Conservation (phyloP, 2,113 vertebrate species). For the Phocoena phocoena region DNA sequence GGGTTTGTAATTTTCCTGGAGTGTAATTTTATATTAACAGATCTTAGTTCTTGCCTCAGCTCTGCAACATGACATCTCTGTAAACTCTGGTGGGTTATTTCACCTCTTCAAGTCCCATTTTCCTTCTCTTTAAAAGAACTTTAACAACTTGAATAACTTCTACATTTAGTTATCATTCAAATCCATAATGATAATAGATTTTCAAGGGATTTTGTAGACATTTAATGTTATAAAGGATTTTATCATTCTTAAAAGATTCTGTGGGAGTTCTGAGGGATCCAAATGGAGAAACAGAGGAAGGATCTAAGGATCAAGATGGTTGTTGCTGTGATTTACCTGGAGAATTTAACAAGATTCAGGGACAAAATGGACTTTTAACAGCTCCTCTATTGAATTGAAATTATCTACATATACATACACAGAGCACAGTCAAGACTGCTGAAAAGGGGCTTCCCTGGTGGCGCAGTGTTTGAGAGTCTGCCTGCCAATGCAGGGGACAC, state of each 20-base stretch:
- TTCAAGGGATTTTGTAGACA: background rate
- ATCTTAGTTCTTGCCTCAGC: background rate
- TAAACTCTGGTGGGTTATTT: background rate
- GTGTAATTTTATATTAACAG: background rate
- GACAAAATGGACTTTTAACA: background rate
- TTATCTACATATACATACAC: background rate
- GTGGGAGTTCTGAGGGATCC: background rate
- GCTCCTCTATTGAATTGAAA: background rate
- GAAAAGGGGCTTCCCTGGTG: too few relatives aligned
- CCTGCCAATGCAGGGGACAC: too few relatives aligned
- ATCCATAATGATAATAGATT: background rate
- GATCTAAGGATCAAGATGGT: background rate
- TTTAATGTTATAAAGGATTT: background rate
- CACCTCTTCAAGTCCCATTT: background rate
- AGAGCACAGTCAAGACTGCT: background rate
- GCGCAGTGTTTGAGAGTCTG: too few relatives aligned
- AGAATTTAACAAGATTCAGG: background rate
- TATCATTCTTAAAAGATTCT: background rate
- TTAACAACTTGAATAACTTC: background rate
- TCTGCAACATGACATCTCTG: background rate
- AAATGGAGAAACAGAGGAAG: background rate
- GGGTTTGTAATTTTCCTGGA: constrained; percentile 16
- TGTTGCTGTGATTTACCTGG: background rate
- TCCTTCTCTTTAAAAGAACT: background rate
- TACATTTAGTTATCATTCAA: background rate